Conservation (phyloP, 1,140 invertebrate genomes). For the Saccostrea glomerata region DNA sequence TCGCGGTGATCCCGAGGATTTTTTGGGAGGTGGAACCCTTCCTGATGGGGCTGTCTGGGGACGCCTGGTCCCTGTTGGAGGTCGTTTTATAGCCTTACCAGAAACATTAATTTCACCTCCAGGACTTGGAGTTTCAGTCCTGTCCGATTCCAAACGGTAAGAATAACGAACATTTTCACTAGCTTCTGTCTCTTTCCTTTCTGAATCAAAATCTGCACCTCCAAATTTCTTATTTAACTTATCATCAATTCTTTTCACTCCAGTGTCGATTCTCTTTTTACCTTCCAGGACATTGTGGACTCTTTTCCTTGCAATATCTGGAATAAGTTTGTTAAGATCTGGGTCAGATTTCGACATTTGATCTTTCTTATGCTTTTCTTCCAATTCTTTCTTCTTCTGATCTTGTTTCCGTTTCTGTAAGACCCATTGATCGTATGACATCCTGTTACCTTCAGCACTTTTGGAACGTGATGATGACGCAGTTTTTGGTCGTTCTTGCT, state of each 20-base stretch:
- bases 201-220: slow-evolving; percentile 58
- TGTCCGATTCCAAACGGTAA: slow-evolving; percentile 60
- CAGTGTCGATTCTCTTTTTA: slow-evolving; percentile 69
- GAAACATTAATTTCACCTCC: slow-evolving; percentile 42
- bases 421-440: slow-evolving; percentile 74
- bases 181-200: slow-evolving; percentile 47
- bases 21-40: slow-evolving; percentile 60
- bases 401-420: slow-evolving; percentile 68
- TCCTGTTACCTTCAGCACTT: slow-evolving; percentile 51
- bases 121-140: slow-evolving; percentile 36
- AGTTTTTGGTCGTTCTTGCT: slow-evolving; percentile 58
- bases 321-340: slow-evolving; percentile 68
- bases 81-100: slow-evolving; percentile 49
- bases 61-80: slow-evolving; percentile 41
- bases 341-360: slow-evolving; percentile 69
- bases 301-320: slow-evolving; percentile 67
- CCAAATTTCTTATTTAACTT: slow-evolving; percentile 65
- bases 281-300: slow-evolving; percentile 67
- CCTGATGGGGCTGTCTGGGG: slow-evolving; percentile 62
- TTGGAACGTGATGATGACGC: slow-evolving; percentile 43
- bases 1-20: slow-evolving; percentile 63
- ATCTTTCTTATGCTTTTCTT: slow-evolving; percentile 61
- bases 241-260: slow-evolving; percentile 64
- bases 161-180: slow-evolving; percentile 39
- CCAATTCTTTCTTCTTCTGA: slow-evolving; percentile 57